Evolutionary conservation across 1,140 invertebrate genomes (phyloP).

Genomic region (Bombus soroeensis): DNA sequence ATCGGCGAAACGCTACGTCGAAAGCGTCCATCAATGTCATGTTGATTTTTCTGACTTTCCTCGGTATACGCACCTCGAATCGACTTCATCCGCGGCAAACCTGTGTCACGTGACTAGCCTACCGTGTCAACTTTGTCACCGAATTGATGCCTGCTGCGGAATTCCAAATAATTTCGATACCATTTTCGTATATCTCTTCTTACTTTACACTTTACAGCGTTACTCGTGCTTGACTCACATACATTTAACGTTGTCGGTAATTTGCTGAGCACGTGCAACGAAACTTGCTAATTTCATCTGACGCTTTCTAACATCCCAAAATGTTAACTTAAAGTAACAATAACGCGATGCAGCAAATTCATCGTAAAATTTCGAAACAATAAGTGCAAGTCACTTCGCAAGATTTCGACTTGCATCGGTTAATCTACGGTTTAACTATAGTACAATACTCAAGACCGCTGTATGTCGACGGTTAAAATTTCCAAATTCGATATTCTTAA

Average conservation of each 20-base stretch:
- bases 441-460: background rate
- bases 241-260: background rate
- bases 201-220: background rate
- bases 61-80: conserved; percentile 39
- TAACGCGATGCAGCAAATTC: background rate
- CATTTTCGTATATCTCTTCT: background rate
- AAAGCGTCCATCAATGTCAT: conserved; percentile 44
- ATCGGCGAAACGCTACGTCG: conserved; percentile 59
- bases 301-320: background rate
- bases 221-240: background rate
- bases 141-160: background rate
- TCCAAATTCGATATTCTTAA: background rate
- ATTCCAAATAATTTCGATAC: conserved; percentile 15
- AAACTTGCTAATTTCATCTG: background rate
- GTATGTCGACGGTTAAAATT: background rate
- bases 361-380: conserved; percentile 6
- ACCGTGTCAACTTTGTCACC: background rate
- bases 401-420: background rate
- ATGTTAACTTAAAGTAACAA: background rate
- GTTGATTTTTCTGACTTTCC: conserved; percentile 50
- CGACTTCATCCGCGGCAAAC: conserved; percentile 20
- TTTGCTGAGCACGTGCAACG: background rate
- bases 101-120: conserved; percentile 63
- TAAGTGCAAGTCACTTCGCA: too few species aligned
- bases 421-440: background rate